Conservation (phyloP, 2,888 invertebrate genomes). For the Orchesellides sinensis region DNA sequence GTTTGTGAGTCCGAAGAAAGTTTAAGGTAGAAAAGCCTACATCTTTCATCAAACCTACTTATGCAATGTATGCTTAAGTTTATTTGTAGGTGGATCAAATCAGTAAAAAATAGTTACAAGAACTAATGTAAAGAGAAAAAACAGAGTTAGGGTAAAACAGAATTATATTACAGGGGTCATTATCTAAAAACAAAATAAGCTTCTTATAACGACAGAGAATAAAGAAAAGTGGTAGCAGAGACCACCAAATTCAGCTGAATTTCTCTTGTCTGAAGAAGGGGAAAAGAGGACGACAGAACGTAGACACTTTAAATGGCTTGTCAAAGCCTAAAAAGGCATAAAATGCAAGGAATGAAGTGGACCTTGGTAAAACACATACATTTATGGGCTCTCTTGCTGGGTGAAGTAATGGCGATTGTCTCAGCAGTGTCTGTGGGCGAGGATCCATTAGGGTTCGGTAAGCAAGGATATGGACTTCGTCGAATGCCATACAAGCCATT, state of each 20-base stretch:
- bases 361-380: conserved; percentile 28
- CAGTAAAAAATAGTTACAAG: neutral
- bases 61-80: too few relatives aligned
- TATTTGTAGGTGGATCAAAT: too few relatives aligned
- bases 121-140: neutral
- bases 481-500: conserved; percentile 55
- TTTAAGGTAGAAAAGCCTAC: too few relatives aligned
- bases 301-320: conserved; percentile 51
- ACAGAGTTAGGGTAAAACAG: neutral
- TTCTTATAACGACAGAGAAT: neutral
- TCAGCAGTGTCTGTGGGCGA: conserved; percentile 37
- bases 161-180: neutral
- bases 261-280: neutral
- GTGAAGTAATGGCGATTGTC: conserved; percentile 3
- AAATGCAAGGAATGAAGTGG: conserved; percentile 36
- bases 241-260: neutral
- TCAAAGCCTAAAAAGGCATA: conserved; percentile 24
- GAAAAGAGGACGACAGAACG: neutral
- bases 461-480: conserved; percentile 54
- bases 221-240: neutral
- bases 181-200: conserved; percentile 8
- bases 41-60: too few relatives aligned
- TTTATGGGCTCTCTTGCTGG: conserved; percentile 35
- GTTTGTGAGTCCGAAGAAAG: too few relatives aligned
- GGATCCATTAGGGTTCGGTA: conserved; percentile 17